Percentiles rank a stretch among this genome's conserved stretches.
phyloP scores from a whole-genome alignment of 1,140 invertebrate species.

The Zaprionus ghesquierei region DNA sequence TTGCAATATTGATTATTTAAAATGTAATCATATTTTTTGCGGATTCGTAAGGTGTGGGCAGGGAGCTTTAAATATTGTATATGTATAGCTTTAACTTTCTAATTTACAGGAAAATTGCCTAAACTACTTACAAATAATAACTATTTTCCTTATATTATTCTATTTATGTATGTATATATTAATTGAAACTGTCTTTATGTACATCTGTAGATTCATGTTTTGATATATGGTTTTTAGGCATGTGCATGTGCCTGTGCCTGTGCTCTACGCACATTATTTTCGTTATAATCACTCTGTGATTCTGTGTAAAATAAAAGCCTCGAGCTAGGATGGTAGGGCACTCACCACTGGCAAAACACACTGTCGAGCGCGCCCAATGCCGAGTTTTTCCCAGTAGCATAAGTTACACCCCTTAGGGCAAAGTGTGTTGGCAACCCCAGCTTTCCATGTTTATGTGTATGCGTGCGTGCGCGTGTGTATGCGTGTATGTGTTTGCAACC shows the following conservation, averaged over 20 bases:
- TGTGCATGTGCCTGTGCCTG: neutral
- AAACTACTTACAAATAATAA: neutral
- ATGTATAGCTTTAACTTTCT: neutral
- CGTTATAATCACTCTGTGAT: constrained; percentile 50
- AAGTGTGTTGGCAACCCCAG: constrained; percentile 66
- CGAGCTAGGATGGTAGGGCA: constrained; percentile 54
- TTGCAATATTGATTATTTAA: too few relatives aligned
- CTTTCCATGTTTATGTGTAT: constrained; percentile 43
- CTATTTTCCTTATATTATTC: neutral
- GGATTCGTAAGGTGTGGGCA: too few relatives aligned
- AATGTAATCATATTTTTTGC: too few relatives aligned
- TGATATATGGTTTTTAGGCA: neutral
- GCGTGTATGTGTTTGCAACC: constrained; percentile 28
- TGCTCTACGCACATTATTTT: constrained; percentile 23
- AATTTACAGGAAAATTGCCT: neutral
- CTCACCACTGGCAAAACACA: constrained; percentile 69
- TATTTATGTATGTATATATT: neutral
- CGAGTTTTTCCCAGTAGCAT: constrained; percentile 79
- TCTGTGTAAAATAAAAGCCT: constrained; percentile 58
- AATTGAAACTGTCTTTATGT: neutral
- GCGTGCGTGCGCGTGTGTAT: constrained; percentile 17
- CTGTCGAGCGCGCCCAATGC: constrained; percentile 63
- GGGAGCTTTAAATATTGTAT: too few relatives aligned
- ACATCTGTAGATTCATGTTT: neutral
- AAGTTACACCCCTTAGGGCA: constrained; percentile 76